Evolutionary conservation across 2,888 invertebrate genomes (phyloP), one percentile per base, ranked within the genome.

Genomic region (Tinea semifulvella): DNA sequence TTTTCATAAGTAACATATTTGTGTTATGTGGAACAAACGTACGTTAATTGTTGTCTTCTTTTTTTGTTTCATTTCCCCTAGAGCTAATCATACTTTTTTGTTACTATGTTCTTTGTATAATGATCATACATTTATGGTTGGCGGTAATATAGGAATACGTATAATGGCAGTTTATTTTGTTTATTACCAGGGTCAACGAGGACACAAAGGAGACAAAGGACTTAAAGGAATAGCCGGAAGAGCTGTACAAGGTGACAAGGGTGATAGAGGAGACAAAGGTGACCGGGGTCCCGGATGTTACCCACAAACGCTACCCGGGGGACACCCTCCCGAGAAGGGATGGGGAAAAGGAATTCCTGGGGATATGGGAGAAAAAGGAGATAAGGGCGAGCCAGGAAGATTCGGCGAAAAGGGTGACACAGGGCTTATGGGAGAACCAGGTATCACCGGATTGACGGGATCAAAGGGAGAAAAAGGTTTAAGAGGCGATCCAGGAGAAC

Each of bases 381-480:
- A 84, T 16, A 71, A 74, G 26, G 90, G 90, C 27, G 81, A 82
- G 51, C 61, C 70, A 4, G 89, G 89, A 8, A 63, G 61, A 49
- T 76, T 81, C 50, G 92, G 92, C 22, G 82, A 81, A 43, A 87
- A 87, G 56, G 94, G 94, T 46, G 88, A 88, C 48, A 76, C 82
- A 2, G 94, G 94, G 17, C 68, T 76, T 1, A 81, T 84, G 50
- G 94, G 94, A 44, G 87, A 87, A 53, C 82, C 85, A 53, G 95
- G 95, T 35, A 61, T 82, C 45, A 65, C 84, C 10, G 92, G 92
- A 35, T 64, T 67, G 47, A 52, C 70, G 43, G 92, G 92, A 43
- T 70, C 80, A 52, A 91, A 90, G 64, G 96, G 96, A 56, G 96
- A 96, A 75, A 96, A 96, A 59, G 96, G 96, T 52, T 74, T 94